Evolutionary conservation across 2,113 vertebrate species (phyloP).

Genomic region (Sinocyclocheilus rhinocerous): DNA sequence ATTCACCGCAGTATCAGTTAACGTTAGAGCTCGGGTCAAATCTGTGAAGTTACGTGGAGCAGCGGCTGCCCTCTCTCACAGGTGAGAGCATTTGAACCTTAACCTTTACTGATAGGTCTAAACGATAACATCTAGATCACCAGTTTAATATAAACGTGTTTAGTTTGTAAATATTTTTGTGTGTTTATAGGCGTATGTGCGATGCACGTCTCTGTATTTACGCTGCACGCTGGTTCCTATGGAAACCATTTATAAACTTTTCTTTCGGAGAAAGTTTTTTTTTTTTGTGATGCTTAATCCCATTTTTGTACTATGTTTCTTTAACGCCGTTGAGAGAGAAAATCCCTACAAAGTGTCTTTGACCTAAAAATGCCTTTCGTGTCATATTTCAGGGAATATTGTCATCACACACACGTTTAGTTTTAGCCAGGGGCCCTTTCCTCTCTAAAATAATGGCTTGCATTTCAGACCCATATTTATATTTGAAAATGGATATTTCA

Average conservation of each 20-base stretch:
- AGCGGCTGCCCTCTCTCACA: conserved; percentile 5
- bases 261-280: neutral
- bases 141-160: neutral
- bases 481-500: conserved; percentile 80
- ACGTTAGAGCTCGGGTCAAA: neutral
- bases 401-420: conserved; percentile 52
- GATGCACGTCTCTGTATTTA: neutral
- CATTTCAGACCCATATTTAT: conserved; percentile 74
- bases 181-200: neutral
- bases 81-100: conserved; percentile 9
- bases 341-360: conserved; percentile 50
- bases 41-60: conserved; percentile 30
- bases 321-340: neutral
- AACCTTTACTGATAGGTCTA: neutral
- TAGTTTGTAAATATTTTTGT: neutral
- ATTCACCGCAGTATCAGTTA: conserved; percentile 11
- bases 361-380: conserved; percentile 64
- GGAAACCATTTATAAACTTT: conserved; percentile 32
- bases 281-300: neutral
- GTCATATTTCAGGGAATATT: conserved; percentile 61
- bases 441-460: conserved; percentile 69
- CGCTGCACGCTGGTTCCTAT: conserved; percentile 14
- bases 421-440: conserved; percentile 52
- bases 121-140: neutral
- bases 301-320: neutral